Evolutionary conservation across 2,888 invertebrate genomes (phyloP).

Genomic region (Adela reaumurella): DNA sequence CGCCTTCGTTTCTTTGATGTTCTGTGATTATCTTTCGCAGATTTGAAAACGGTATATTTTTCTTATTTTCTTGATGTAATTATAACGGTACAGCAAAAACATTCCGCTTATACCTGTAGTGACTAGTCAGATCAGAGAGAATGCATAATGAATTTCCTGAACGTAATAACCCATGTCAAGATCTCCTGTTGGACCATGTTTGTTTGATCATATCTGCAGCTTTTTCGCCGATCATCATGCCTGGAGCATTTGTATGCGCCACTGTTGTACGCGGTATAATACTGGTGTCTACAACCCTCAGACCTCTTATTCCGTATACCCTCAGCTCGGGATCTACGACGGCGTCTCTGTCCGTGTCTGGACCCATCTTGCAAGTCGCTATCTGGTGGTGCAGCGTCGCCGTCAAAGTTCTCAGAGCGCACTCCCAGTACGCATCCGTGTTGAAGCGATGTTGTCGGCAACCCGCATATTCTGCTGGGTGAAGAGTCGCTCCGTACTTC

Average conservation of each 20-base stretch:
- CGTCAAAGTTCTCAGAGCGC: slow-evolving; percentile 58
- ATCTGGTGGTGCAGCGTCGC: slow-evolving; percentile 63
- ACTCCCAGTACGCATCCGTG: slow-evolving; percentile 63
- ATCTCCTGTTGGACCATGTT: too few species aligned
- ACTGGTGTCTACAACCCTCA: slow-evolving; percentile 53
- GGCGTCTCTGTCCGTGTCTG: slow-evolving; percentile 51
- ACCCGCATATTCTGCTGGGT: slow-evolving; percentile 55
- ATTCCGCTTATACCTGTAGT: too few species aligned
- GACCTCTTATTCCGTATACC: slow-evolving; percentile 41
- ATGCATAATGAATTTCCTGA: too few species aligned
- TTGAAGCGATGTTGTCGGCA: slow-evolving; percentile 50
- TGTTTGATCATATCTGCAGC: slow-evolving; percentile 53
- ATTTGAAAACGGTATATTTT: too few species aligned
- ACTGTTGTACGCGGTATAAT: slow-evolving; percentile 52
- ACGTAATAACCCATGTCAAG: too few species aligned
- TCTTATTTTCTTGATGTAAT: too few species aligned
- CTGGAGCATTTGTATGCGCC: slow-evolving; percentile 53
- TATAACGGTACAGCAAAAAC: too few species aligned
- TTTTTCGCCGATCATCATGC: slow-evolving; percentile 57
- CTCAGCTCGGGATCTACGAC: slow-evolving; percentile 61
- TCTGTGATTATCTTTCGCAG: too few species aligned
- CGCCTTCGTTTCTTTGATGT: too few species aligned
- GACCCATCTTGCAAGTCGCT: slow-evolving; percentile 66
- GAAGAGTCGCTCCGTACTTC: slow-evolving; percentile 46
- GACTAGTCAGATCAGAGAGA: too few species aligned